Percentiles rank a stretch among this genome's conserved stretches.
Evolutionary conservation across 30 jellyfish, hydroid and myxozoan genomes (phyloP).

Genomic region (Aurelia aurita complex sp. Pacific): DNA sequence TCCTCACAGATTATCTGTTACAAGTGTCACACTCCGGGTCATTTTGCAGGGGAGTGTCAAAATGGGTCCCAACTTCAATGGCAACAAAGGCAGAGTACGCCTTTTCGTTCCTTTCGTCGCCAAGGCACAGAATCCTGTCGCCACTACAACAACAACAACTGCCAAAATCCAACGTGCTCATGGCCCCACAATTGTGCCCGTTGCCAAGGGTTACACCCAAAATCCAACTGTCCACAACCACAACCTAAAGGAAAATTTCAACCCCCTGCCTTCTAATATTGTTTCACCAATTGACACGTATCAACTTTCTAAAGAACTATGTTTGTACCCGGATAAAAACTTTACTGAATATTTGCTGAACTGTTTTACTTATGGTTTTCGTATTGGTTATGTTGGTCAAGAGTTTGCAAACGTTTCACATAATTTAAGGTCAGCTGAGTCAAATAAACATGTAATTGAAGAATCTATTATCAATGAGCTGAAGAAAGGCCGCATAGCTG

Average conservation of each 20-base stretch:
- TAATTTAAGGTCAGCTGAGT: conserved; percentile 21
- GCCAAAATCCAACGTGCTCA: not conserved
- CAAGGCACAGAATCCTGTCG: not conserved
- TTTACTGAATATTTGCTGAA: not conserved
- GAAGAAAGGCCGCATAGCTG: conserved; percentile 7
- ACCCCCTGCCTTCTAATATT: conserved; percentile 16
- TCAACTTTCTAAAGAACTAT: not conserved
- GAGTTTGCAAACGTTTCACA: not conserved
- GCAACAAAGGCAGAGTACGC: no score
- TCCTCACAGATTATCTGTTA: not conserved
- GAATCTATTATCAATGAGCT: not conserved
- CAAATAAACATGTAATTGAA: not conserved
- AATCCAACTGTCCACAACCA: not conserved
- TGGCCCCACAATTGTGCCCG: conserved; percentile 10
- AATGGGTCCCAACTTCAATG: not conserved
- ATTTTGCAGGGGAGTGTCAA: not conserved
- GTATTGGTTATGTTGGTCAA: conserved; percentile 27
- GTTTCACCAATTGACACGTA: conserved; percentile 8
- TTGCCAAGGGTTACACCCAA: not conserved
- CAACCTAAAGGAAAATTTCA: not conserved
- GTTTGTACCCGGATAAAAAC: not conserved
- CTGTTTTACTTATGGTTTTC: conserved; percentile 20
- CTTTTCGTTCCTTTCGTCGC: not conserved
- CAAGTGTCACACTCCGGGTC: not conserved
- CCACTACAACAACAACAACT: not conserved